Percentiles rank a stretch among this genome's conserved stretches.
Conservation (phyloP, 2,888 invertebrate species). For the Conchocele bisecta region DNA sequence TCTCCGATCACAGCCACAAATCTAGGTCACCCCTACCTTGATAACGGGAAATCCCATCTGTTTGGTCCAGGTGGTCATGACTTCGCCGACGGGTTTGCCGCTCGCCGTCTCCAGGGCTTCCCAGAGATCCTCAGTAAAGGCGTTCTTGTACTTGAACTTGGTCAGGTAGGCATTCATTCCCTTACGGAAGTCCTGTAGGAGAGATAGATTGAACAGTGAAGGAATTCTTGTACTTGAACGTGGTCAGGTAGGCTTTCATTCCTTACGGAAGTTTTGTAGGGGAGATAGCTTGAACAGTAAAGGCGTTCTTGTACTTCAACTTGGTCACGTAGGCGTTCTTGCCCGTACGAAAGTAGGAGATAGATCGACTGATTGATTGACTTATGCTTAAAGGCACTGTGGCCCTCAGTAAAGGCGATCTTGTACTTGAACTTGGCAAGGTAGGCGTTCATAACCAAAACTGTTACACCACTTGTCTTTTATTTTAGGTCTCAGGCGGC, state of each 20-base stretch:
- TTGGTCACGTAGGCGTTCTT: constrained; percentile 94
- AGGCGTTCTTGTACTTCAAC: constrained; percentile 94
- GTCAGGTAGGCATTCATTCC: constrained; percentile 96
- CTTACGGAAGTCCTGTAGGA: constrained; percentile 90
- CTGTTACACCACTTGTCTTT: too few species aligned
- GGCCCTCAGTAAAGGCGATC: constrained; percentile 96
- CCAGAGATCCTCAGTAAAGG: constrained; percentile 97
- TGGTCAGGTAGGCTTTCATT: constrained; percentile 93
- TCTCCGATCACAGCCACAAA: too few species aligned
- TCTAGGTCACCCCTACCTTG: too few species aligned
- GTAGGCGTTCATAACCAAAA: constrained; percentile 96
- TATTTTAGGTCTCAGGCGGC: too few species aligned
- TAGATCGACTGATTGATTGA: constrained; percentile 32
- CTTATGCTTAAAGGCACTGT: too few species aligned
- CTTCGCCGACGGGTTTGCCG: constrained; percentile 92
- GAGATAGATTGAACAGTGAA: constrained; percentile 87
- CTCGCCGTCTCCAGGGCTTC: constrained; percentile 93
- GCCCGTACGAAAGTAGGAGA: constrained; percentile 92
- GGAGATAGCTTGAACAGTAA: constrained; percentile 87
- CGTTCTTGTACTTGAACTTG: constrained; percentile 93
- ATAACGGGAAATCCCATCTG: constrained; percentile 97
- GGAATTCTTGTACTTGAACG: constrained; percentile 94
- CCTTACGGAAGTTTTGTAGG: constrained; percentile 92
- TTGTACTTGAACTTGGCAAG: constrained; percentile 92
- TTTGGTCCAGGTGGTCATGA: constrained; percentile 99